These are phyloP conservation scores for Netelia inedita DNA, from an alignment of 2,888 invertebrate genomes.

Conservation along the genomic window DNA sequence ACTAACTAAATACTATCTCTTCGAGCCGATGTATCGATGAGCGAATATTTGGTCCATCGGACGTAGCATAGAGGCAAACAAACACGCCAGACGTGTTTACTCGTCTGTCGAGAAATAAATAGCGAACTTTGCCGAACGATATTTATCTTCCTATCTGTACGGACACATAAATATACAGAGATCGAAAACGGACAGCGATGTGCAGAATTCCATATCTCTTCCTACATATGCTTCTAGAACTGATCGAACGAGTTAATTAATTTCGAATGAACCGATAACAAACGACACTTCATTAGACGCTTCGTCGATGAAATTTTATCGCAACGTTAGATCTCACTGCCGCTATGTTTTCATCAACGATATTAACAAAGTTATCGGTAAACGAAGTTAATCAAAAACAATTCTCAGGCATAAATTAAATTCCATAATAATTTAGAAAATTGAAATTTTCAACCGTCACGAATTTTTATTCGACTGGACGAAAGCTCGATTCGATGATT, in stretches of 20 bases:
- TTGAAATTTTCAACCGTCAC: too few relatives aligned
- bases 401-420: too few relatives aligned
- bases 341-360: background rate
- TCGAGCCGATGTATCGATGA: background rate
- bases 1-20: too few relatives aligned
- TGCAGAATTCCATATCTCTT: background rate
- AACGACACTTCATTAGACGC: background rate
- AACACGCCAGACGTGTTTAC: constrained; percentile 31
- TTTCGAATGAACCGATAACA: background rate
- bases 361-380: background rate
- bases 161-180: background rate
- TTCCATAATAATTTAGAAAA: too few relatives aligned
- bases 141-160: constrained; percentile 22
- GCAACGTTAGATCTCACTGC: background rate
- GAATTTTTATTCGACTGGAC: too few relatives aligned
- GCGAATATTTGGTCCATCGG: background rate
- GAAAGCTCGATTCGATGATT: too few relatives aligned
- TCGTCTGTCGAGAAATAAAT: constrained; percentile 17
- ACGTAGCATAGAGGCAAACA: background rate
- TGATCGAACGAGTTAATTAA: background rate
- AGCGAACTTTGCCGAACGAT: constrained; percentile 6
- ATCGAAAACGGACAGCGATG: background rate
- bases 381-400: background rate
- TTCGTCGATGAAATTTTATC: background rate
- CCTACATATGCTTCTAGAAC: background rate